Evolutionary conservation across 1,140 invertebrate species (phyloP), one percentile per base, ranked within the genome.

Genomic region (Kradibia gibbosae): DNA sequence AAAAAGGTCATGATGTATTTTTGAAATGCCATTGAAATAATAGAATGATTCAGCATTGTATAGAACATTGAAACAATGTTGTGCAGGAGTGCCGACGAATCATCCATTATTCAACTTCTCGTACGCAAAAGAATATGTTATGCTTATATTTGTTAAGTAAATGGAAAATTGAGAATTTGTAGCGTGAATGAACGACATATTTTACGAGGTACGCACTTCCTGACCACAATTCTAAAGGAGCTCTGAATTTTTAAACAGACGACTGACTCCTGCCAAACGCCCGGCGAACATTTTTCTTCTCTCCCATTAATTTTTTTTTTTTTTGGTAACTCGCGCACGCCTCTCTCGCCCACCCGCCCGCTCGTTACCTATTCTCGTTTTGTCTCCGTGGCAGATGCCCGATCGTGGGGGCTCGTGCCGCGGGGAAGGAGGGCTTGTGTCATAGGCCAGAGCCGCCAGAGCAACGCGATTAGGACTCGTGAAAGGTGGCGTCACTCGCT

Each of bases 11-110:
- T 60, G 65, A 48, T n/a, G 50, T 15, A 53, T 53, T 45, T 42
- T 31, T 65, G 48, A 78, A 67, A 39, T 39, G 31, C 62, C 62
- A 70, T n/a, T 17, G 25, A 53, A 78, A 78, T 70, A 70, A 70
- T 70, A 78, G 25, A 48, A 67, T 70, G 62, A 78, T 20, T 78
- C 45, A 53, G 25, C 53, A 31, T n/a, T n/a, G n/a, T n/a, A n/a
- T n/a, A n/a, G n/a, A n/a, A n/a, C n/a, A n/a, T n/a, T 8, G 36
- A 34, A 78, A 78, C 36, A 53, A 70, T 70, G 76, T 42, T 34
- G 2, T 22, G 4, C n/a, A 39, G 55, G 36, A 76, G 55, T 57
- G 31, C 50, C 25, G 48, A 65, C 4, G 25, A 77, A 48, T 77
- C 60, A 76, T 76, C 34, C 57, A 62, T 76, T 62, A 62, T 76